A percentile compares a stretch with the other conserved stretches of the same genome.
Evolutionary conservation across 2,113 vertebrate genomes (phyloP).

Genomic region (Aramus guarauna): DNA sequence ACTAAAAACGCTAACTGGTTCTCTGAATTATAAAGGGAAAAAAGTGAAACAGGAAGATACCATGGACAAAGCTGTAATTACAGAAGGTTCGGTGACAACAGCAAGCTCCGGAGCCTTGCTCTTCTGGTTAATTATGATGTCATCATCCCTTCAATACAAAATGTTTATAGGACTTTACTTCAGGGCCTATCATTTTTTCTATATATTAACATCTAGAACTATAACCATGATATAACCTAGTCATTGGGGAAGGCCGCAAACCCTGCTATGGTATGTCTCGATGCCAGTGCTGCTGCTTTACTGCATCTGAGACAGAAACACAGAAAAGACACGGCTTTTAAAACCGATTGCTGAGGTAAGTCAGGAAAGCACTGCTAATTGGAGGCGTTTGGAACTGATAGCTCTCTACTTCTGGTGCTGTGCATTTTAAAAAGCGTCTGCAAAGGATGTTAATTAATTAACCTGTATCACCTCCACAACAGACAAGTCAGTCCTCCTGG

Average conservation of each 20-base stretch:
- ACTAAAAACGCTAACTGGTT: constrained; percentile 19
- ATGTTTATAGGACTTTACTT: constrained; percentile 59
- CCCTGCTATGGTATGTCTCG: background rate
- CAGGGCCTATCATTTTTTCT: constrained; percentile 71
- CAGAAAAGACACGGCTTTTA: constrained; percentile 12
- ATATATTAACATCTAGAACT: constrained; percentile 73
- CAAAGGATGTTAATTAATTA: background rate
- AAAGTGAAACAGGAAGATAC: constrained; percentile 49
- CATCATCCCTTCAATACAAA: constrained; percentile 15
- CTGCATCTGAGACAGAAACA: constrained; percentile 32
- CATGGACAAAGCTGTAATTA: constrained; percentile 40
- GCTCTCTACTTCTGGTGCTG: background rate
- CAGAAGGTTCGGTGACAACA: constrained; percentile 32
- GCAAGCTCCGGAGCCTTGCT: constrained; percentile 48
- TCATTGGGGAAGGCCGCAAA: constrained; percentile 65
- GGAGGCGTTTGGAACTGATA: background rate
- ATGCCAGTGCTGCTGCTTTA: constrained; percentile 38
- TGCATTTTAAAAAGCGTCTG: background rate
- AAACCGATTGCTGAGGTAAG: background rate
- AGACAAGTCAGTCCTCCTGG: background rate
- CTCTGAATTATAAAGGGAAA: background rate
- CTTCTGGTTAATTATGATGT: constrained; percentile 57
- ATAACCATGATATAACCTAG: constrained; percentile 52
- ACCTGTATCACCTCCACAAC: background rate
- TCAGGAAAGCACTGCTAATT: background rate